A percentile compares a stretch with the other conserved stretches of the same genome.
Conservation (phyloP, 2,888 invertebrate species). For the Tanytarsus gracilentus region DNA sequence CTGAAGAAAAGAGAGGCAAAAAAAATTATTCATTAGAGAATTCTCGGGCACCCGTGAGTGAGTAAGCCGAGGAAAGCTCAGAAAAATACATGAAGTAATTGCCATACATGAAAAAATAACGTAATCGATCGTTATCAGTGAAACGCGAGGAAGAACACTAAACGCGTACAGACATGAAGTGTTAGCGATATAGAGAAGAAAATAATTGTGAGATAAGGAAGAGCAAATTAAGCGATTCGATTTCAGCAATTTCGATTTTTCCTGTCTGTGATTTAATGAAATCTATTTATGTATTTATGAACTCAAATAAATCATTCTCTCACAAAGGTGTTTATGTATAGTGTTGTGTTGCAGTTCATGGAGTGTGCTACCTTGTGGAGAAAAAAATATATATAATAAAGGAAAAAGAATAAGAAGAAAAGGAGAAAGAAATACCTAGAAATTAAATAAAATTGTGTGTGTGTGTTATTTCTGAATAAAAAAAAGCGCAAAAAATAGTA, state of each 20-base stretch:
- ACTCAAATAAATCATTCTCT: background rate
- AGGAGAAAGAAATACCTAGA: background rate
- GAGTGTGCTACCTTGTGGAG: background rate
- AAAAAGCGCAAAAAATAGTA: background rate
- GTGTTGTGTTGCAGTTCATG: background rate
- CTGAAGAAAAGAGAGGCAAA: conserved; percentile 5
- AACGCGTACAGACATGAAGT: background rate
- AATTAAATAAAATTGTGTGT: too few relatives aligned
- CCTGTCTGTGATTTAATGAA: conserved; percentile 20
- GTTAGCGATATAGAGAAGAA: background rate
- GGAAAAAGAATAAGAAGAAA: background rate
- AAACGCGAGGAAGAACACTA: conserved; percentile 9
- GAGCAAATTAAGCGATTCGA: conserved; percentile 24
- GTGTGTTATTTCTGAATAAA: too few relatives aligned
- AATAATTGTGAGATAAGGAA: conserved; percentile 20
- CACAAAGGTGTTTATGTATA: too few relatives aligned
- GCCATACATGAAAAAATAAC: background rate
- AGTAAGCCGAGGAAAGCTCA: background rate
- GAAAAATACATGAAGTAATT: conserved; percentile 2
- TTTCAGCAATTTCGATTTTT: conserved; percentile 9
- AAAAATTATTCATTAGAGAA: conserved; percentile 5
- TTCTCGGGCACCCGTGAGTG: too few relatives aligned
- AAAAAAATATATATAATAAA: background rate
- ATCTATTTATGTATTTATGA: conserved; percentile 14
- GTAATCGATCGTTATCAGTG: conserved; percentile 27